Evolutionary conservation across 2,113 vertebrate species (phyloP).

Genomic region (Sturnus vulgaris): DNA sequence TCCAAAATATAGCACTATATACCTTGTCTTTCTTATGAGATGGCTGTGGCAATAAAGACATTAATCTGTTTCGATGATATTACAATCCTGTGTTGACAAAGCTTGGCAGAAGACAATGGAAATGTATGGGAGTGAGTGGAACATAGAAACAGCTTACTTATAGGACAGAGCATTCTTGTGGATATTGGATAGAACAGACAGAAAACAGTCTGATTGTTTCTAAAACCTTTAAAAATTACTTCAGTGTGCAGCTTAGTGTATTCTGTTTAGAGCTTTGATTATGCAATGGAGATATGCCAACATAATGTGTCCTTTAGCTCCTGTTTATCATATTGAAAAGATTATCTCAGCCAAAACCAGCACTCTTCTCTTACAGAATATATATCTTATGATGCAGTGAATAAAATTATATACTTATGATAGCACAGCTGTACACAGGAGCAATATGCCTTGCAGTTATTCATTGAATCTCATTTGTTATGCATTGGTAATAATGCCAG

Average conservation of each 20-base stretch:
- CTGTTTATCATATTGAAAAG: slow-evolving; percentile 26
- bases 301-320: background rate
- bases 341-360: background rate
- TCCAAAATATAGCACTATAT: background rate
- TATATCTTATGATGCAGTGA: background rate
- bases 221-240: background rate
- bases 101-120: background rate
- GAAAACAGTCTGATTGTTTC: background rate
- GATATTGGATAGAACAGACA: background rate
- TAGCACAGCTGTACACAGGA: background rate
- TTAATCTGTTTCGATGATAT: background rate
- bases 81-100: background rate
- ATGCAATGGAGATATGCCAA: background rate
- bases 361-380: background rate
- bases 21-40: background rate
- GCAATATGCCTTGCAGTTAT: background rate
- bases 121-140: background rate
- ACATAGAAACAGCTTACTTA: background rate
- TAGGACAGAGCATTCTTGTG: background rate
- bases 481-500: slow-evolving; percentile 55
- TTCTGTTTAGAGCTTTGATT: background rate
- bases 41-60: background rate
- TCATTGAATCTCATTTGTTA: slow-evolving; percentile 23
- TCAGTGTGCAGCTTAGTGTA: background rate
- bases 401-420: background rate